Base-by-base conservation (phyloP, 2,113 vertebrate genomes). In the Fregata magnificens region DNA sequence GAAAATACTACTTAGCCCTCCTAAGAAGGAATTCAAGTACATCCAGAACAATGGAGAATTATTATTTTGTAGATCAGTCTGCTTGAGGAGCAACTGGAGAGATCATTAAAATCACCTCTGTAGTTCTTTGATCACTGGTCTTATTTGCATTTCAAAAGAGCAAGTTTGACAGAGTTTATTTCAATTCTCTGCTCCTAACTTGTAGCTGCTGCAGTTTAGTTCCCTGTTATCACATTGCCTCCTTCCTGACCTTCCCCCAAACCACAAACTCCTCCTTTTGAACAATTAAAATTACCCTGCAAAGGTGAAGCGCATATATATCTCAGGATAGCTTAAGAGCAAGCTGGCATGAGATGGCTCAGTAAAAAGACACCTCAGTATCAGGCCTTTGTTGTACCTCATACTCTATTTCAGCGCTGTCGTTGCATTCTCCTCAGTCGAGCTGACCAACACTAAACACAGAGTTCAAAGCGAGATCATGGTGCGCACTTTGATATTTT, bases 111-210 rank as follows among this genome's bases (percentile, higher is more conserved):
- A 91, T 95, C 69, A 96, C 61, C 21, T 82, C 78, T 18, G 50
- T 11, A 74, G 55, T 45, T 94, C 87, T 92, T 34, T 91, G 63
- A 95, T 77, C 65, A 25, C 32, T 19, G 16, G 26, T 47, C 17
- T 81, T 77, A 92, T 91, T 31, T 91, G 45, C 77, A 93, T 93
- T 91, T 94, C 73, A 93, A 76, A 93, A 45, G 28, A 91, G 20
- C 10, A 78, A 79, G 69, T 85, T 55, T 82, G 65, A 74, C 38
- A 91, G 67, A 78, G 32, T 40, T 90, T 67, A 50, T 58, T 72
- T 20, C 52, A 78, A 47, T 50, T 82, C 42, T 38, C 45, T 67
- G 5, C 53, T 80, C 34, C 14, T 29, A 67, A 42, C 59, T 50
- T 70, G 55, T 10, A 67, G 76, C 44, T 71, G 50, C 76, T 59